Base-by-base conservation (phyloP, 1,140 invertebrate genomes). In the Aphidius ervi region DNA sequence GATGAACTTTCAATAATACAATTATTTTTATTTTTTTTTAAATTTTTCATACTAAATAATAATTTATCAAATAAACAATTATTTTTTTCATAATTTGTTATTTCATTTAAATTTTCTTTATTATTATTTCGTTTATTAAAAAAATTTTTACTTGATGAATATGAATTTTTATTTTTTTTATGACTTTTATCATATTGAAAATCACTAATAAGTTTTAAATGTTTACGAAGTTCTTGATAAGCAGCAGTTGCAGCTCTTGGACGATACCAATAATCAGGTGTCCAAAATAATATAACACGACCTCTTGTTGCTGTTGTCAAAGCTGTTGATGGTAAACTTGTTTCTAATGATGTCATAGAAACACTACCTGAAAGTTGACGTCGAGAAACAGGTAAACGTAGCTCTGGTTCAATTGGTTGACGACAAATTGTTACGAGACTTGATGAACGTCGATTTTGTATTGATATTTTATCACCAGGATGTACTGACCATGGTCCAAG, bases 261-360 rank as follows among this genome's bases (percentile, higher is more conserved):
- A 52, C 80, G 67, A 64, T 83, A 83, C 81, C 80, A 83, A 59
- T 81, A 83, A n/a, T 83, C 77, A 2, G 82, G 79, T 0, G 82
- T 84, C 83, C 83, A 84, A 62, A 84, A 84, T 0, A 83, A 62
- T 31, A 82, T 71, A 0, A 80, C 69, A 4, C 65, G 63, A 45
- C 68, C 67, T 54, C 58, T 68, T 0, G 61, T 66, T 0, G 63
- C 48, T 0, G 82, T 4, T 0, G 63, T 50, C 0, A 67, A 23
- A 0, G 61, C 62, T 59, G 68, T 45, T 5, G 62, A 62, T 10
- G 56, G 61, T 20, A 62, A 65, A n/a, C 63, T 64, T 20, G 56
- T 59, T 5, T 69, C 63, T 5, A 81, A 57, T 31, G 70, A 69
- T 5, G 75, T 71, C 52, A 68, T 69, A 0, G 82, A 84, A 9